A percentile compares a stretch with the other conserved stretches of the same genome.
Evolutionary conservation across 2,888 invertebrate species (phyloP).

Genomic region (Sepiola atlantica): DNA sequence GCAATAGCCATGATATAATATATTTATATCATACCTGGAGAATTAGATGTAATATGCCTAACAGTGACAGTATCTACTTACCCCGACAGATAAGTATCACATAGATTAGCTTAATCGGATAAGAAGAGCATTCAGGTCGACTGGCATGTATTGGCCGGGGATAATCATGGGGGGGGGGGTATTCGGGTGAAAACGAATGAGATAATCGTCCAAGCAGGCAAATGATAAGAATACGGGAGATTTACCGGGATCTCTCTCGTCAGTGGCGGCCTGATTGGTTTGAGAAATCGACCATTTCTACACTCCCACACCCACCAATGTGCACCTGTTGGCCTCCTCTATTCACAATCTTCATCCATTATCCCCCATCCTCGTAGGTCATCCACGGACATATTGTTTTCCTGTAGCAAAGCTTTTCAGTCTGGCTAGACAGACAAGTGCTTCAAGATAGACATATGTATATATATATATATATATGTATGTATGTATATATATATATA

Average conservation of each 20-base stretch:
- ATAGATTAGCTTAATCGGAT: background rate
- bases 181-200: background rate
- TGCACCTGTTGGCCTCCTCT: no score
- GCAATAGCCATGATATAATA: background rate
- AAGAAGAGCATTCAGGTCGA: conserved; percentile 32
- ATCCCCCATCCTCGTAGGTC: no score
- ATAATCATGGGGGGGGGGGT: background rate
- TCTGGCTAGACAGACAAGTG: no score
- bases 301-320: background rate
- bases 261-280: background rate
- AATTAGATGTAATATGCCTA: conserved; percentile 7
- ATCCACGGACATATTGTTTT: no score
- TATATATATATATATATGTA: background rate
- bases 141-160: background rate
- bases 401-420: no score
- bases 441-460: no score
- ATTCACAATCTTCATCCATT: no score
- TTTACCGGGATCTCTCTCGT: background rate
- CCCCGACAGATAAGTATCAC: background rate
- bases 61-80: background rate
- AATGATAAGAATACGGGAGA: background rate
- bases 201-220: background rate
- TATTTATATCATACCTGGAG: background rate
- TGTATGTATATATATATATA: background rate
- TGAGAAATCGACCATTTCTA: background rate